Evolutionary conservation across 1,140 invertebrate genomes (phyloP).

Genomic region (Kradibia gibbosae): DNA sequence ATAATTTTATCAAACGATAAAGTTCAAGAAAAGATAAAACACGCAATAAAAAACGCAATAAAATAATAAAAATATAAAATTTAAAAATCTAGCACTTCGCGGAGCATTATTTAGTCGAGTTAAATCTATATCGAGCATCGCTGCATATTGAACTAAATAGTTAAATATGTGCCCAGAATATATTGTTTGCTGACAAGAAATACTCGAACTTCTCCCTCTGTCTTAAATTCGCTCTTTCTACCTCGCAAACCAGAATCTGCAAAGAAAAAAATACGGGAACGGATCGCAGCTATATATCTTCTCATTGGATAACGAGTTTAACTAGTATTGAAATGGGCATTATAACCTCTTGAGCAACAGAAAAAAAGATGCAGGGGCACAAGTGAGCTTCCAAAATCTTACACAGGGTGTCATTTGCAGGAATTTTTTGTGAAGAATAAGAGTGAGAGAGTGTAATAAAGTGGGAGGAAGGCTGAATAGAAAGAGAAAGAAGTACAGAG

Average conservation of each 20-base stretch:
- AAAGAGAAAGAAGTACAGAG: background rate
- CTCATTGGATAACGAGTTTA: slow-evolving; percentile 56
- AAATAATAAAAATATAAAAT: too few relatives aligned
- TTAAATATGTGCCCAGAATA: background rate
- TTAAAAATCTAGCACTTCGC: too few relatives aligned
- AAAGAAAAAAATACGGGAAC: slow-evolving; percentile 50
- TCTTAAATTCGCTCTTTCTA: background rate
- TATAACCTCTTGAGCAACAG: slow-evolving; percentile 51
- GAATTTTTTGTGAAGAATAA: slow-evolving; percentile 32
- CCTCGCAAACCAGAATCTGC: slow-evolving; percentile 53
- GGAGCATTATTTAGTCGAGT: background rate
- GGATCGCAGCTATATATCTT: slow-evolving; percentile 32
- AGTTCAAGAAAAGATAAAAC: too few relatives aligned
- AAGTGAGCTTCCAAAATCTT: slow-evolving; percentile 40
- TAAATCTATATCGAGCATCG: slow-evolving; percentile 34
- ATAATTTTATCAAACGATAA: too few relatives aligned
- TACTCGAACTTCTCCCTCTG: background rate
- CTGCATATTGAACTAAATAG: background rate
- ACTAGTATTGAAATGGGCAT: slow-evolving; percentile 60
- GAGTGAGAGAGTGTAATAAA: background rate
- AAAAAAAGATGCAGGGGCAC: background rate
- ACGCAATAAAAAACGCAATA: background rate
- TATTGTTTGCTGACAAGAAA: slow-evolving; percentile 2
- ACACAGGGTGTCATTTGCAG: slow-evolving; percentile 46
- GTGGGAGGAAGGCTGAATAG: background rate